phyloP scores from a whole-genome alignment of 2,113 vertebrate genomes.

The Panthera leo region DNA sequence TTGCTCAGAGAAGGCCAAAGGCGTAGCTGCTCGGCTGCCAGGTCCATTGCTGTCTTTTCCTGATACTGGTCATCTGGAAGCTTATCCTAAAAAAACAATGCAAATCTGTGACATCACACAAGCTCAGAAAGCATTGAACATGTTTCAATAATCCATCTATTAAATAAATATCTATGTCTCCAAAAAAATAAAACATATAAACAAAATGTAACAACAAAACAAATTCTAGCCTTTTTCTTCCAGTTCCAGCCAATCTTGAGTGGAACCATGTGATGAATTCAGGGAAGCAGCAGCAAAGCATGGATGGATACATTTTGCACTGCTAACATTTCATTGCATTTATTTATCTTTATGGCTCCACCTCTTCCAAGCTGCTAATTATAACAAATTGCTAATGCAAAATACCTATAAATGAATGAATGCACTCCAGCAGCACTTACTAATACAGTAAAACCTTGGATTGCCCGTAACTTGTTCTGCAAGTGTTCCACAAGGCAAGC shows the following conservation, averaged over 20 bases:
- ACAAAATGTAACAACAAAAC: not conserved
- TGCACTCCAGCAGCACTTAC: not conserved
- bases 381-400: not conserved
- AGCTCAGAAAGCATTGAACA: not conserved
- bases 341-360: not conserved
- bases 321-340: not conserved
- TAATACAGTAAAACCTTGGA: not conserved
- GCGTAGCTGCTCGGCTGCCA: slow-evolving; percentile 95
- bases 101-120: not conserved
- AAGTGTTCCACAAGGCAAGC: too few species aligned
- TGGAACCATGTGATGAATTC: not conserved
- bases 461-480: too few species aligned
- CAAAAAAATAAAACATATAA: slow-evolving; percentile 38
- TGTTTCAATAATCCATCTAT: not conserved
- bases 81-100: slow-evolving; percentile 83
- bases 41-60: slow-evolving; percentile 95
- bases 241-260: not conserved
- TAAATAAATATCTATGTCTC: not conserved
- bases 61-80: slow-evolving; percentile 74
- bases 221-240: not conserved
- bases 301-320: not conserved
- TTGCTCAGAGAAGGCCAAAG: slow-evolving; percentile 93
- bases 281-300: not conserved
- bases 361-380: not conserved
- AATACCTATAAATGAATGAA: not conserved